Percentiles rank a stretch among this genome's conserved stretches.
phyloP scores from a whole-genome alignment of 2,888 invertebrate genomes.

The Lepidochrysops patricia region DNA sequence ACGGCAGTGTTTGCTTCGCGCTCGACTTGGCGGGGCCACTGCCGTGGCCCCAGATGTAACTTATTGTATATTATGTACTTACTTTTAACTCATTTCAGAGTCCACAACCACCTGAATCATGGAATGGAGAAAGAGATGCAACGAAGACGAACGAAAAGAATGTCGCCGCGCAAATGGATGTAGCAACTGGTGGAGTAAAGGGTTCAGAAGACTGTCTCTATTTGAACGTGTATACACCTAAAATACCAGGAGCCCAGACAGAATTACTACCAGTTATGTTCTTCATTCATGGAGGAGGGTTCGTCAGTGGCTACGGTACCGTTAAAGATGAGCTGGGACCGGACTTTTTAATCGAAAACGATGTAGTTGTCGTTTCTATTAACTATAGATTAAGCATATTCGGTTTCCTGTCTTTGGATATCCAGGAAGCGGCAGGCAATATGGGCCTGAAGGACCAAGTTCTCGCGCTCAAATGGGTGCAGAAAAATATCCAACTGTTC shows the following conservation, averaged over 20 bases:
- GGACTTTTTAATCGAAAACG: conserved; percentile 44
- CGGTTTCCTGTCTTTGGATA: conserved; percentile 48
- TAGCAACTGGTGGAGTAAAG: conserved; percentile 21
- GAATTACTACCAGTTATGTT: conserved; percentile 42
- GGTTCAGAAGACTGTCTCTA: conserved; percentile 56
- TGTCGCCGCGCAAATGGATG: conserved; percentile 32
- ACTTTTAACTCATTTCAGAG: conserved; percentile 32
- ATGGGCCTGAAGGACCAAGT: conserved; percentile 55
- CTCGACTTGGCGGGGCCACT: too few species aligned
- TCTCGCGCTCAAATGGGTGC: conserved; percentile 47
- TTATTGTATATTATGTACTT: not conserved
- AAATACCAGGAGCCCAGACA: conserved; percentile 26
- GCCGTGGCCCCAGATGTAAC: too few species aligned
- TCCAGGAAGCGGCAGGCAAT: conserved; percentile 45
- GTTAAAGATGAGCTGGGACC: conserved; percentile 40
- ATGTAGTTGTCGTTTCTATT: conserved; percentile 48
- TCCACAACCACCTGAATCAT: conserved; percentile 48
- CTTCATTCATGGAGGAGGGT: conserved; percentile 56
- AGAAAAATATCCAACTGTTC: conserved; percentile 41
- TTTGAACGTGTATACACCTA: conserved; percentile 47
- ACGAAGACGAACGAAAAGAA: conserved; percentile 41
- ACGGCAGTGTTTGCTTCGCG: too few species aligned
- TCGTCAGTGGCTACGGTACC: conserved; percentile 41
- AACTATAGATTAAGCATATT: conserved; percentile 55
- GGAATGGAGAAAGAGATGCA: conserved; percentile 63